Base-by-base conservation (phyloP, 1,140 invertebrate genomes). In the Muscidifurax raptorellus region DNA sequence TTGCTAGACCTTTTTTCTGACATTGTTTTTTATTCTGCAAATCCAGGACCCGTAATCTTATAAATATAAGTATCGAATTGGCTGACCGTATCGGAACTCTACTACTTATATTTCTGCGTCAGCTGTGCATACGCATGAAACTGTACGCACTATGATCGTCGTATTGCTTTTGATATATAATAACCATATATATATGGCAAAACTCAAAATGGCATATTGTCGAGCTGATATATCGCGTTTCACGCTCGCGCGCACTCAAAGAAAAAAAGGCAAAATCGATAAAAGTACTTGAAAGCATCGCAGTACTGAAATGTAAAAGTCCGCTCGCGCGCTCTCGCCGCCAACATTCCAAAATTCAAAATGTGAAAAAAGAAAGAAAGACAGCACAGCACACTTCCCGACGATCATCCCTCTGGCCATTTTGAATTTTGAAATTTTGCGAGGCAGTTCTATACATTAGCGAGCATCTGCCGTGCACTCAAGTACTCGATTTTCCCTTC, bases 391-490 rank as follows among this genome's bases (percentile, higher is more conserved):
- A 59, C 25, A 59, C 9, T 32, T 7, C 27, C 15, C 32, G 7
- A 1, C 69, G 30, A 27, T 27, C n/a, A 74, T 36, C 32, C 32
- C 18, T 72, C 47, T 15, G 67, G 59, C 72, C 72, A 71, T 82
- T 85, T 81, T 85, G 80, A 82, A 85, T 76, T 80, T 80, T 80
- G 67, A 2, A 76, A 82, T 30, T 77, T 83, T 36, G 32, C 36
- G 25, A 77, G 13, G 27, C 32, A 30, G 1, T 72, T 3, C n/a
- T n/a, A n/a, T n/a, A n/a, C n/a, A n/a, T n/a, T n/a, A n/a, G n/a
- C n/a, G n/a, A n/a, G n/a, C n/a, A n/a, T n/a, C n/a, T n/a, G n/a
- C n/a, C n/a, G n/a, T 69, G 22, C 12, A 82, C n/a, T 76, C 5
- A 30, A 52, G 1, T n/a, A 27, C 36, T 12, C 32, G 72, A 75